Evolutionary conservation across 2,797 vertebrate species (phyloP), one percentile per base, ranked within the genome.

Genomic region (Cyclopterus lumpus): DNA sequence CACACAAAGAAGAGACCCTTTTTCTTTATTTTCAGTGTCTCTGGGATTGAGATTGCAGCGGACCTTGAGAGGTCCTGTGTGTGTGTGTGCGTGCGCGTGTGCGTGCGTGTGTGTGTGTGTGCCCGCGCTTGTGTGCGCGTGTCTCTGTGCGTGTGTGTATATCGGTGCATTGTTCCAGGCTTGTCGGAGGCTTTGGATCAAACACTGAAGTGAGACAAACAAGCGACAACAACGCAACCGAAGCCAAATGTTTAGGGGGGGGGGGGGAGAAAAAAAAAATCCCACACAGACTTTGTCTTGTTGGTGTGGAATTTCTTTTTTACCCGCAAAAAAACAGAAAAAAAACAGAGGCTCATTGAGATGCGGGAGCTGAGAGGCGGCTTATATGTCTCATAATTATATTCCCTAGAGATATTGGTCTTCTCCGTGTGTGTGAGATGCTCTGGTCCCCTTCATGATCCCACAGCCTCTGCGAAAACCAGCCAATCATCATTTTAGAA

Each of bases 181-280:
- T 24, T 24, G 89, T 77, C 58, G 60, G 66, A 32, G 81, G 75
- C 71, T 81, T 65, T 75, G 85, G 84, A 86, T 90, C 76, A 90
- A 85, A 90, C 81, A 75, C 73, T 77, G 71, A 88, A 89, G 88
- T 86, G 86, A 92, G 86, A 91, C 88, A 92, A 92, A 94, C 91
- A 89, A 92, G 80, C 75, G 72, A 86, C 79, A 89, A 85, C 84
- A 86, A 84, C 67, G 30, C 71, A 64, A 63, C 36, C 74, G 4
- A 79, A 77, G 80, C 86, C 73, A 82, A 89, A 83, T 74, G 64
- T 79, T 38, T n/a, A n/a, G 5, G 20, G 4, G 63, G 60, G 34
- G 38, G 34, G 18, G 16, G 11, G 18, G 1, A 53, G 24, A 53
- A 36, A 60, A 30, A 51, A 74, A 61, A 58, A 59, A 84, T 53